Conservation (phyloP, 2,888 invertebrate species). For the Agonopterix heracliana region DNA sequence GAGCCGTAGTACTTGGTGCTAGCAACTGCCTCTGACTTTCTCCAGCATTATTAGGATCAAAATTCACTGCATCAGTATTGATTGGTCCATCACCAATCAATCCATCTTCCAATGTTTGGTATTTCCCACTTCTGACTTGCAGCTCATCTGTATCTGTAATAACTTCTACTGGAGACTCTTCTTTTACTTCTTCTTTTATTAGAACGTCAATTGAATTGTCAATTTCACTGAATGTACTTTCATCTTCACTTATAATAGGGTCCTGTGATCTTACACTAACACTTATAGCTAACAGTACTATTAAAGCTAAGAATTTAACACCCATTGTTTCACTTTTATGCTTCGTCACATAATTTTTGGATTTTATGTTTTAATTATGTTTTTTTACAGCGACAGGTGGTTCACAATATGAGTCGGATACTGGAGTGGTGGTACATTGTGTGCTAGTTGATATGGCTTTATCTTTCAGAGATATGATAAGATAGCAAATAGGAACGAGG, state of each 20-base stretch:
- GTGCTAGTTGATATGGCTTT: conserved; percentile 62
- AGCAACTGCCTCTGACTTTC: conserved; percentile 54
- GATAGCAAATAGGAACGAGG: conserved; percentile 71
- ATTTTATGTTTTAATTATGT: conserved; percentile 34
- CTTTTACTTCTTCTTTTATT: conserved; percentile 20
- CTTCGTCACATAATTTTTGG: conserved; percentile 49
- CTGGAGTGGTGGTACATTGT: conserved; percentile 52
- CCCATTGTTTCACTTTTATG: conserved; percentile 47
- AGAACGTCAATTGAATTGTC: conserved; percentile 15
- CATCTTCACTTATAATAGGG: conserved; percentile 34
- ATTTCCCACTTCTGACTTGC: conserved; percentile 57
- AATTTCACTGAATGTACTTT: conserved; percentile 35
- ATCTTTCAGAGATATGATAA: conserved; percentile 66
- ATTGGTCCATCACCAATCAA: conserved; percentile 39
- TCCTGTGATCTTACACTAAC: conserved; percentile 59
- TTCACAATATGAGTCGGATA: conserved; percentile 49
- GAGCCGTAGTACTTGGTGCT: conserved; percentile 36
- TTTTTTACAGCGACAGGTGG: conserved; percentile 51
- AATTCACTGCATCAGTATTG: conserved; percentile 41
- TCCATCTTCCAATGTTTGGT: conserved; percentile 51
- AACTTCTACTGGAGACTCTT: conserved; percentile 39
- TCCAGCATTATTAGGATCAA: conserved; percentile 32
- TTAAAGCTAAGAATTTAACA: conserved; percentile 48
- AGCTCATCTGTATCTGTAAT: conserved; percentile 33
- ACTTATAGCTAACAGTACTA: conserved; percentile 49